Evolutionary conservation across 2,113 vertebrate genomes (phyloP), one percentile per base, ranked within the genome.

Genomic region (Dolichotis patagonum): DNA sequence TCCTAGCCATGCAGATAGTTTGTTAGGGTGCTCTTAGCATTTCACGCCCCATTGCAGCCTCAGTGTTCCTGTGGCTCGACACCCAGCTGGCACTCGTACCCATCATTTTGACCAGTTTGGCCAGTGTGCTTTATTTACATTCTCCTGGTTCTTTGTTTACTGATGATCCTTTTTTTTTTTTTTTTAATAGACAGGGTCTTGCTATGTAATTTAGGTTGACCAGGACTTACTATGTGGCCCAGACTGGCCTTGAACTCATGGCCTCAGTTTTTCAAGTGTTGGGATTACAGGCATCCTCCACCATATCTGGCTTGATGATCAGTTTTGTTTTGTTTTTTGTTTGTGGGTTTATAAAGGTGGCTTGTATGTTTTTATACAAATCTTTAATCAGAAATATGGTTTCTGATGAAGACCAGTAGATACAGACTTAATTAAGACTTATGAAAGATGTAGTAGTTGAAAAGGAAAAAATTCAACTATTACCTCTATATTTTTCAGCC

Each of bases 1-100:
- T 26, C 4, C 22, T 75, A 1, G 16, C 5, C 5, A 5, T 0
- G 38, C 46, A 46, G 0, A 19, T 41, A 16, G 46, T 9, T 69
- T 10, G 28, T 69, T 11, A 0, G 22, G 11, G 11, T 41, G 3
- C 41, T 58, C 22, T 77, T 17, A 1, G 19, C 1, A 7, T 32
- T 8, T 22, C 17, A 14, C 24, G n/a, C 10, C n/a, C 41, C 32
- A 3, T 32, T 52, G 52, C 13, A 52, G 75, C 22, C 43, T 11
- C 11, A 16, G 56, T 14, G 43, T 46, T 24, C n/a, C 83, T 20
- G 0, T 0, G 41, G 8, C 49, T 60, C 30, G n/a, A 5, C 9
- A 12, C 2, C 54, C 24, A 1, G 86, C 32, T 17, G 2, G 20
- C 7, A 0, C 17, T n/a, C 58, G 32, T 30, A 38, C 24, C 62